Conservation (phyloP, 2,888 invertebrate species). For the Creontiades dilutus region DNA sequence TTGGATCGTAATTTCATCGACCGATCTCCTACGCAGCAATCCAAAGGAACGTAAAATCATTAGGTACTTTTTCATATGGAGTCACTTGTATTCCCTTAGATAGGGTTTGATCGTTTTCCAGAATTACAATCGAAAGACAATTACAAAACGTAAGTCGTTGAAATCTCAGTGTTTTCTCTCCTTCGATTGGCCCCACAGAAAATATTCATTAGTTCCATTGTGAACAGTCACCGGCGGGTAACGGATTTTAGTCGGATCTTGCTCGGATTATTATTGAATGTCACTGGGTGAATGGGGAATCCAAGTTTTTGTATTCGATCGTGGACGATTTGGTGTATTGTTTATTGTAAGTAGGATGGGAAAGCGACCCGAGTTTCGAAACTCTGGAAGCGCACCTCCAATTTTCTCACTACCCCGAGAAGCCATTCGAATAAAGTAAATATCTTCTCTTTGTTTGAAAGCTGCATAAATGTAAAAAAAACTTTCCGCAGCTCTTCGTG, state of each 20-base stretch:
- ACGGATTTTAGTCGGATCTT: too few species aligned
- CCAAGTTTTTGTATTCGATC: too few species aligned
- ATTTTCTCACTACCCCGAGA: background rate
- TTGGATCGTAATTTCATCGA: constrained; percentile 5
- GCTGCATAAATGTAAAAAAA: constrained; percentile 21
- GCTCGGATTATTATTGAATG: too few species aligned
- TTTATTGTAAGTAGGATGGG: background rate
- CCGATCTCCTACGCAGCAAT: constrained; percentile 29
- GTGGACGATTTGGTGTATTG: too few species aligned
- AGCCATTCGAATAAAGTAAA: constrained; percentile 27
- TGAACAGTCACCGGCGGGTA: too few species aligned
- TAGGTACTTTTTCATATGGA: constrained; percentile 12
- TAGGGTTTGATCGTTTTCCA: background rate
- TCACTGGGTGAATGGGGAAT: too few species aligned
- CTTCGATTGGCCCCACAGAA: background rate
- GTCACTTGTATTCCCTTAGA: background rate
- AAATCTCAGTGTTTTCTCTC: background rate
- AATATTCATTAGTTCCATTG: too few species aligned
- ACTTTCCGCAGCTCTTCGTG: background rate
- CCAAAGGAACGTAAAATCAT: constrained; percentile 13
- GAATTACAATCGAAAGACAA: constrained; percentile 23
- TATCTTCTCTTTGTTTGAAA: constrained; percentile 21
- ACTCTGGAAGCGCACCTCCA: background rate
- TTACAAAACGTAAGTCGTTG: background rate
- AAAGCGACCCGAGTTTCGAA: background rate